Evolutionary conservation across 2,797 vertebrate species (phyloP), one percentile per base, ranked within the genome.

Genomic region (Tokudaia tokunoshimensis): DNA sequence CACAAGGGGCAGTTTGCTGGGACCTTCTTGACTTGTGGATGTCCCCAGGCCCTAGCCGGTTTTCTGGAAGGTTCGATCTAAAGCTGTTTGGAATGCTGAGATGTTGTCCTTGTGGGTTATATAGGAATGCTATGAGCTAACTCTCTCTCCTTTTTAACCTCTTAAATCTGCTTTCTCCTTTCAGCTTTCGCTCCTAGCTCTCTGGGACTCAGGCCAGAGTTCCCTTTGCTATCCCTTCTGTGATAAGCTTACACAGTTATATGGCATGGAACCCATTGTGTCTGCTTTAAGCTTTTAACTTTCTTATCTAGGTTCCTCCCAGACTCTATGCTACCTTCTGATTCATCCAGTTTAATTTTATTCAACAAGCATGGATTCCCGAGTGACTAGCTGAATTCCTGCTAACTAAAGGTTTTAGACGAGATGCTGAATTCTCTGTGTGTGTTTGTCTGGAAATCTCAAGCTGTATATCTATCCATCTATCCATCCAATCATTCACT

Each of bases 151-250:
- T 22, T 20, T 41, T 15, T 7, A 47, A 41, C 10, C 57, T 82
- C 85, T 91, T 76, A 26, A 44, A 92, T 94, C 37, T 95, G 89
- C 29, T n/a, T 94, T 80, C 13, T 84, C 9, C 75, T 79, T 12
- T 88, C 72, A 84, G 12, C 15, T 63, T 9, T 94, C 92, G 78
- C 41, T 90, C 8, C 52, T 78, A 79, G 79, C 55, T 94, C 63
- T 96, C 59, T 88, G 72, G 76, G 84, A 90, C 11, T 52, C n/a
- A 75, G 78, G 15, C 11, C 31, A 80, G 65, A 52, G 1, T 6
- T 47, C 89, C 61, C 41, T 72, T 89, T 70, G 13, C 37, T 31
- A 65, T 24, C 20, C 4, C n/a, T 92, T 65, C 83, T 34, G 26
- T 47, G 74, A 50, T 44, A 17, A 41, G 50, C 81, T 74, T 15